Evolutionary conservation across 2,888 invertebrate genomes (phyloP), one percentile per base, ranked within the genome.

Genomic region (Dryobota labecula): DNA sequence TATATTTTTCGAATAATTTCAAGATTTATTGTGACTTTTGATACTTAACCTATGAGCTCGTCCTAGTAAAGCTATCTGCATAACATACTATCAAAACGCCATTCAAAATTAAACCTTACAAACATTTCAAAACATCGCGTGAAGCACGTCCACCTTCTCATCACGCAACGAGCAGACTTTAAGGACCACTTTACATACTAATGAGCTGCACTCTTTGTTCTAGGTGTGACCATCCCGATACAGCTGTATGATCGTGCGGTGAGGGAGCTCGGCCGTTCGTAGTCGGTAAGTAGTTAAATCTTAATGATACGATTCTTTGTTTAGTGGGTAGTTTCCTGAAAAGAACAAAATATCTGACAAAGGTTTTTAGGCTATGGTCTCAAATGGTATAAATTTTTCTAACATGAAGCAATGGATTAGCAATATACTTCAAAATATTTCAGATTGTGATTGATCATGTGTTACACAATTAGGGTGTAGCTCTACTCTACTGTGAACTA

Each of bases 191-290:
- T 85, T 81, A 68, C 84, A 85, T 84, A 83, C 38, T 83, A 77
- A 85, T 85, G 65, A 80, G 53, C 0, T 62, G 43, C 8, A 51
- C 33, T 82, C 75, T 84, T 86, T 86, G 82, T 85, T 86, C 57
- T 78, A 84, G 84, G 77, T 76, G 77, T 69, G 57, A 74, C 63
- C 69, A 74, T 66, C 62, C 24, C 60, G 63, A 45, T 56, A 66
- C 54, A 45, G 33, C 76, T 74, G 62, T 61, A 85, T 85, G 85
- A 84, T 80, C 72, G 82, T 70, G 64, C 79, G 86, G 78, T 85
- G 72, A 86, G 73, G 62, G 53, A 66, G 27, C 75, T 84, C 74
- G 82, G 73, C 82, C 85, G 85, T 78, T 73, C 78, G 82, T 85
- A 82, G 78, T 85, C 86, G 85, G 85, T 85, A 68, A 80, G 85